Evolutionary conservation across 2,797 vertebrate species (phyloP), one percentile per base, ranked within the genome.

Genomic region (Eremophila alpestris): DNA sequence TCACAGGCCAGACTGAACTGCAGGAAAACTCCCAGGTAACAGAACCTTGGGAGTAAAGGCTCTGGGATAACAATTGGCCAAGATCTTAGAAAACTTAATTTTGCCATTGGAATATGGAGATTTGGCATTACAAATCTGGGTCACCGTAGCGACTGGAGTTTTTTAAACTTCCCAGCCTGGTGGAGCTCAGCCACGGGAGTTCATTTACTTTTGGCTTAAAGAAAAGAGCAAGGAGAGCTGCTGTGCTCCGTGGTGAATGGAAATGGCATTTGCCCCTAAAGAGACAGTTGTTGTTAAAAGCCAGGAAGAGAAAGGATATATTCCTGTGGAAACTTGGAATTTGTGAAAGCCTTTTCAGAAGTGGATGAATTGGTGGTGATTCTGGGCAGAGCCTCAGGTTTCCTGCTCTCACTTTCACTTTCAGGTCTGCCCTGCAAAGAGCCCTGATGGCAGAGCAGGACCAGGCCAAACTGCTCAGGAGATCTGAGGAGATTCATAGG

Each of bases 221-320:
- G 96, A 95, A 95, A 96, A 97, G 94, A 90, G 96, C 96, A 86
- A 86, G 96, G 87, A 91, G 89, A 94, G 95, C 85, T 90, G 83
- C 89, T 17, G 55, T 91, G 83, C 87, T 93, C 83, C 41, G 81
- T 96, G 92, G 94, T 96, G 94, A 87, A 94, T 92, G 92, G 93
- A 96, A 96, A 84, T 67, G 77, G 77, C 46, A 2, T 71, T 80
- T 78, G 65, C 77, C 67, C 70, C 86, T 86, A 40, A 96, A 97
- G 93, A 95, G 93, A 58, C 65, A 38, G 54, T 82, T 91, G 74
- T 91, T 94, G 94, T 95, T 83, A 86, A 91, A 94, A 96, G 89
- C 54, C 62, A 73, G 92, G 76, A 96, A 95, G 69, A 54, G 62
- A 75, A 40, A 54, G 73, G 55, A 80, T 67, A 48, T 93, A 63